These are phyloP conservation scores for Sciurus carolinensis DNA, from an alignment of 2,797 vertebrate species.

Conservation along the genomic window DNA sequence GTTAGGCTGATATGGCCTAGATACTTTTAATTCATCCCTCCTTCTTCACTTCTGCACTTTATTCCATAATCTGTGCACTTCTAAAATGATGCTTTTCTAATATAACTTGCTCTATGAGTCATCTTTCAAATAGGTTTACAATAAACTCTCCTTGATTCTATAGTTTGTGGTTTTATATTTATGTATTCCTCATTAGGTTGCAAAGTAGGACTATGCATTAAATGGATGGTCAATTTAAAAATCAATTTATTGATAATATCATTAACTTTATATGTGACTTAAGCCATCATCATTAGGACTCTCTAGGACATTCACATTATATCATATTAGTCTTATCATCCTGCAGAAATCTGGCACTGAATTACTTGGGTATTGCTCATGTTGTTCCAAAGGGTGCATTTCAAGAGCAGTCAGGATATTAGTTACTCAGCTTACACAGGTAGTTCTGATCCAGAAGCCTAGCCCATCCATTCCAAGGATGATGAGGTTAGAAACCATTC, in stretches of 20 bases:
- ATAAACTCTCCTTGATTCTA: neutral
- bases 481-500: neutral
- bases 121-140: neutral
- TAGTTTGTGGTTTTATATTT: neutral
- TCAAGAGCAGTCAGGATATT: neutral
- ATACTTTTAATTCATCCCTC: neutral
- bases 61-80: neutral
- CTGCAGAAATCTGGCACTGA: neutral
- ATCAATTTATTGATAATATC: neutral
- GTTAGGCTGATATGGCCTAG: neutral
- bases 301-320: neutral
- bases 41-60: neutral
- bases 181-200: neutral
- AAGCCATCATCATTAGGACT: neutral
- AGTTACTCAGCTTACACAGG: neutral
- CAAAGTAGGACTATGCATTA: neutral
- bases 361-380: neutral
- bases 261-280: neutral
- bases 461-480: conserved; percentile 3
- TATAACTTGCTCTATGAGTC: neutral
- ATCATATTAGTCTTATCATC: neutral
- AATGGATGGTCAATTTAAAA: neutral
- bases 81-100: neutral
- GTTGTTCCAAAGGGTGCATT: neutral
- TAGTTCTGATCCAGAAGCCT: neutral